Evolutionary conservation across 2,888 invertebrate genomes (phyloP).

Genomic region (Hoplodrina blanda): DNA sequence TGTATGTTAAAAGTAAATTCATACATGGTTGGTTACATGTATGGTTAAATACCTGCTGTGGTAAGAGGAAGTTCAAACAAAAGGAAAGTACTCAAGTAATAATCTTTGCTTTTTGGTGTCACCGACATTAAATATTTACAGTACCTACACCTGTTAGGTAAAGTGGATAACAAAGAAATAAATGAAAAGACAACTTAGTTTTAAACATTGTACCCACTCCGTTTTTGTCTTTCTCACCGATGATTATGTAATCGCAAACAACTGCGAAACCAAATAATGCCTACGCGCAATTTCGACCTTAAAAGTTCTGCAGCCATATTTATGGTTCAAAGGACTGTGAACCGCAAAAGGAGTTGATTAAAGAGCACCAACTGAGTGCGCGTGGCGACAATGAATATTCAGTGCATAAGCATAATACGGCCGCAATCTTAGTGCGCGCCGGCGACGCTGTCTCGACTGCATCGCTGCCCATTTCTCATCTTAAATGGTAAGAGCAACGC

Average conservation of each 20-base stretch:
- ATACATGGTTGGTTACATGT: background rate
- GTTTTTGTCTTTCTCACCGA: background rate
- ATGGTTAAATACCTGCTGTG: background rate
- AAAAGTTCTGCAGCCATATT: slow-evolving; percentile 20
- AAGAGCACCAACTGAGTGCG: slow-evolving; percentile 78
- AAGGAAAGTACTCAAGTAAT: background rate
- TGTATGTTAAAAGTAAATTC: background rate
- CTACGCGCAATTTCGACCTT: slow-evolving; percentile 9
- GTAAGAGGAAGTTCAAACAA: slow-evolving; percentile 8
- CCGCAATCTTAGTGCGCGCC: slow-evolving; percentile 81
- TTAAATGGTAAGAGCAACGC: slow-evolving; percentile 83
- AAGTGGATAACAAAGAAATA: slow-evolving; percentile 6
- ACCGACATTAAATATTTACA: slow-evolving; percentile 8
- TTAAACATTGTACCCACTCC: background rate
- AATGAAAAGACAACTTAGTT: background rate
- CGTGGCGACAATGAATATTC: slow-evolving; percentile 84
- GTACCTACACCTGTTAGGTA: slow-evolving; percentile 8
- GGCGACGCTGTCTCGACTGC: slow-evolving; percentile 80
- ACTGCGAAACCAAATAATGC: slow-evolving; percentile 6
- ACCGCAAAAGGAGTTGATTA: slow-evolving; percentile 81
- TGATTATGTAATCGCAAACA: background rate
- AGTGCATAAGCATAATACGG: slow-evolving; percentile 85
- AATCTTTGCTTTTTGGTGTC: slow-evolving; percentile 12
- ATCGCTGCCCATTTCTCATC: slow-evolving; percentile 87
- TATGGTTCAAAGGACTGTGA: slow-evolving; percentile 43